A percentile compares a stretch with the other conserved stretches of the same genome.
These are phyloP conservation scores for Ammodytes marinus DNA, from an alignment of 2,113 vertebrate genomes.

Conservation along the genomic window DNA sequence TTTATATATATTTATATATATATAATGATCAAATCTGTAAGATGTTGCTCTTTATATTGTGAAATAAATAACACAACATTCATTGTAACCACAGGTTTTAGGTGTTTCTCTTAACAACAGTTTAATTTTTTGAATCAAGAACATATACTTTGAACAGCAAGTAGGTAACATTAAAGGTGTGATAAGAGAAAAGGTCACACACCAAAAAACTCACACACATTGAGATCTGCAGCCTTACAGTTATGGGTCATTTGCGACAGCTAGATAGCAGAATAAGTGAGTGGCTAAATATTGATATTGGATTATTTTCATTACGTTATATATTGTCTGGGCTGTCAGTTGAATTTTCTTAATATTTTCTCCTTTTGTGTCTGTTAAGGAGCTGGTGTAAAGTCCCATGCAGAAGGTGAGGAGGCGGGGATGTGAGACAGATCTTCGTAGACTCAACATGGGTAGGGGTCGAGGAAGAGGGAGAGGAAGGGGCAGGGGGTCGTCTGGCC, in stretches of 20 bases:
- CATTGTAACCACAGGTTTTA: background rate
- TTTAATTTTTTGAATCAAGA: background rate
- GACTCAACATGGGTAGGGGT: slow-evolving; percentile 76
- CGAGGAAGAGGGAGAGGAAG: slow-evolving; percentile 84
- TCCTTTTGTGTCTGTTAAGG: slow-evolving; percentile 38
- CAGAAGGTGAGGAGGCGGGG: slow-evolving; percentile 89
- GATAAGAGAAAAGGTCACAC: background rate
- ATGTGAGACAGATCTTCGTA: slow-evolving; percentile 78
- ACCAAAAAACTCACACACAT: background rate
- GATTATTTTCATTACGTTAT: no score
- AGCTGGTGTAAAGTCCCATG: slow-evolving; percentile 83
- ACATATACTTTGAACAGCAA: background rate
- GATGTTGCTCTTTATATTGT: background rate
- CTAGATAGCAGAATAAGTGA: background rate
- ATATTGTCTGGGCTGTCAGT: no score
- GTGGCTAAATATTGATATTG: background rate
- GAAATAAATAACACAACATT: background rate
- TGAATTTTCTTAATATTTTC: background rate
- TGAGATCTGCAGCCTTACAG: background rate
- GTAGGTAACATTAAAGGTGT: background rate
- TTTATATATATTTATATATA: background rate
- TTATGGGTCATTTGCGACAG: background rate
- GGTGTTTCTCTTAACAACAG: background rate
- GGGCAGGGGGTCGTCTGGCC: slow-evolving; percentile 79
- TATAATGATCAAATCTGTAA: background rate